These are phyloP conservation scores for Chrysocyon brachyurus DNA, from an alignment of 2,797 vertebrate genomes.

Conservation along the genomic window DNA sequence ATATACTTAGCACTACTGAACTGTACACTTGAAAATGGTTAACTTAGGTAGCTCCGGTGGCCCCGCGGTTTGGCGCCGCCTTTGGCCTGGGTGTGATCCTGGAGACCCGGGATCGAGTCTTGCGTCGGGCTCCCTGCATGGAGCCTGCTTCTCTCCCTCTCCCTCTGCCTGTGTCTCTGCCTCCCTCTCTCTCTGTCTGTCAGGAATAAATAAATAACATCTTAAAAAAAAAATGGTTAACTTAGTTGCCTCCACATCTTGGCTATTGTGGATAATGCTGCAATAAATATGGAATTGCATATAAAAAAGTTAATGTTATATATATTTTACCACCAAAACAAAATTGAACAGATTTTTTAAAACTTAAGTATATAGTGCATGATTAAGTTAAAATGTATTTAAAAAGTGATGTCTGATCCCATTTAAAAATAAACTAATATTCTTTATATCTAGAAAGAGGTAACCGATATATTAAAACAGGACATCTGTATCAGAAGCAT, in stretches of 20 bases:
- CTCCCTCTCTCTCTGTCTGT: no score
- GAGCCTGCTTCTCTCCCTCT: no score
- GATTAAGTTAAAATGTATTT: constrained; percentile 8
- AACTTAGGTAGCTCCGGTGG: background rate
- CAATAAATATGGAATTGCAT: background rate
- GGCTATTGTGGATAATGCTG: background rate
- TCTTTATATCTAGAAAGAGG: background rate
- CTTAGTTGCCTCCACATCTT: background rate
- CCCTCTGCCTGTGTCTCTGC: no score
- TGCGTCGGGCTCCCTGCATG: no score
- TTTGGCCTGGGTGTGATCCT: no score
- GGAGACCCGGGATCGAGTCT: no score
- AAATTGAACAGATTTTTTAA: background rate
- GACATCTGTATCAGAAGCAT: background rate
- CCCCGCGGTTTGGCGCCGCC: no score
- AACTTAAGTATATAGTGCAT: background rate
- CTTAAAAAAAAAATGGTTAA: background rate
- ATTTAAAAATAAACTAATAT: background rate
- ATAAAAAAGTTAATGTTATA: background rate
- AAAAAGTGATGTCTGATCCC: background rate
- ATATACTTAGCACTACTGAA: background rate
- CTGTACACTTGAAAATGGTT: background rate
- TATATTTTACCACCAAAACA: background rate
- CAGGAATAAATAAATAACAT: no score
- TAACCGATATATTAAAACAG: background rate